phyloP scores from a whole-genome alignment of 37 sponge, comb jelly and placozoan species.

The Ephydatia muelleri region DNA sequence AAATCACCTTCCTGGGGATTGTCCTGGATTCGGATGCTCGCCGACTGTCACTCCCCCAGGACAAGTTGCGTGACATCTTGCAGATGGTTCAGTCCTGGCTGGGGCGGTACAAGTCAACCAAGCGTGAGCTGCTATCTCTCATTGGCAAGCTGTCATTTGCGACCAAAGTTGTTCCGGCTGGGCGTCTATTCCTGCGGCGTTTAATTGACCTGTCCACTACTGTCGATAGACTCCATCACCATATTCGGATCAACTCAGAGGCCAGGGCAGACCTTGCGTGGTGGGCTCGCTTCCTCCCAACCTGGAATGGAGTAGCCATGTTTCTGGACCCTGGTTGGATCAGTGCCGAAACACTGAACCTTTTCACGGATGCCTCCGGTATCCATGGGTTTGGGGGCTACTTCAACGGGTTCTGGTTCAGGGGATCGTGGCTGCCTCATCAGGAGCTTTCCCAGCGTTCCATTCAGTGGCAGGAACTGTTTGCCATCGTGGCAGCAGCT shows the following conservation, averaged over 20 bases:
- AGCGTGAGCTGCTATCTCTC: slow-evolving; percentile 21
- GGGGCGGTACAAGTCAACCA: neutral
- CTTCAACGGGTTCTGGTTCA: slow-evolving; percentile 25
- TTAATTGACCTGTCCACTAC: slow-evolving; percentile 29
- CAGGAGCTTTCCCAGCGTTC: slow-evolving; percentile 10
- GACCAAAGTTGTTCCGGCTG: slow-evolving; percentile 27
- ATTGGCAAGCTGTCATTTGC: slow-evolving; percentile 34
- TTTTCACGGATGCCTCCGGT: slow-evolving; percentile 43
- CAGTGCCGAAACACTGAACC: neutral
- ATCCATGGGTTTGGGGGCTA: slow-evolving; percentile 27
- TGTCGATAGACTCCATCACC: slow-evolving; percentile 10
- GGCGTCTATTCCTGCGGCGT: slow-evolving; percentile 33
- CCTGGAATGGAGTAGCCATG: slow-evolving; percentile 29
- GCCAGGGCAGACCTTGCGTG: slow-evolving; percentile 20
- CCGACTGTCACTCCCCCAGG: neutral
- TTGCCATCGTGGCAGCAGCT: slow-evolving; percentile 35
- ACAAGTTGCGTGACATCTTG: slow-evolving; percentile 17
- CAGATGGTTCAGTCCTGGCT: slow-evolving; percentile 10
- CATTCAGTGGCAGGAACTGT: slow-evolving; percentile 50
- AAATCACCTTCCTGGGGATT: slow-evolving; percentile 20
- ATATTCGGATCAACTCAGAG: slow-evolving; percentile 11
- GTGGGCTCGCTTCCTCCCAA: slow-evolving; percentile 5
- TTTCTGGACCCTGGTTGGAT: slow-evolving; percentile 25
- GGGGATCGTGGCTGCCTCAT: slow-evolving; percentile 5
- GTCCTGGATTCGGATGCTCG: neutral